Base-by-base conservation (phyloP, 2,888 invertebrate species). In the Ischnura elegans region DNA sequence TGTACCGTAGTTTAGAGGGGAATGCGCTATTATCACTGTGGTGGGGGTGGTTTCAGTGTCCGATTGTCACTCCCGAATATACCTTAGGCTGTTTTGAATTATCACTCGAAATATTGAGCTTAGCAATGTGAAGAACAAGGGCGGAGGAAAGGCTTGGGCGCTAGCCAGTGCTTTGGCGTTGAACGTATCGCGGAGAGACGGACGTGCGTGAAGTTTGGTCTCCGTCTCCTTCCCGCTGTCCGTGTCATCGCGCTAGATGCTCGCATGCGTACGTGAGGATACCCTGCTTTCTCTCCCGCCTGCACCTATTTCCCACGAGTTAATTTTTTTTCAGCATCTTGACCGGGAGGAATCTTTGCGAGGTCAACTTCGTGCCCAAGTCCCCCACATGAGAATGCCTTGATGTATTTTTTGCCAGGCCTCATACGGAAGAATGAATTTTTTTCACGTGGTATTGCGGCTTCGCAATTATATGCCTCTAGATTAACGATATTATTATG, bases 361-460 rank as follows among this genome's bases (percentile, higher is more conserved):
- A 87, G 87, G 55, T 87, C 87, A 87, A 47, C 55, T 47, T 55
- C 36, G 55, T 87, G n/a, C n/a, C 61, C 61, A 5, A n/a, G n/a
- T 61, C 19, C n/a, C 6, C 61, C 21, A 25, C 61, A 3, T 61
- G 61, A 25, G 61, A 25, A 25, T 2, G 25, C 61, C 21, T n/a
- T n/a, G 1, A 19, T 61, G 8, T n/a, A 8, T 61, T 61, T 61
- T 61, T n/a, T 61, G 3, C 61, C 2, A 0, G 3, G 21, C n/a
- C n/a, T 25, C 8, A 3, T 6, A 8, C 61, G 61, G 61, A 3
- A n/a, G n/a, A 19, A n/a, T n/a, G n/a, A n/a, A n/a, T 19, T 51
- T 47, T 10, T 6, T 51, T 51, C 13, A 51, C 1, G 2, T 51
- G 2, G 51, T 1, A 13, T 2, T 51, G 51, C 51, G 51, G 2